phyloP scores from a whole-genome alignment of 2,797 vertebrate species.

The Sardinella longiceps region DNA sequence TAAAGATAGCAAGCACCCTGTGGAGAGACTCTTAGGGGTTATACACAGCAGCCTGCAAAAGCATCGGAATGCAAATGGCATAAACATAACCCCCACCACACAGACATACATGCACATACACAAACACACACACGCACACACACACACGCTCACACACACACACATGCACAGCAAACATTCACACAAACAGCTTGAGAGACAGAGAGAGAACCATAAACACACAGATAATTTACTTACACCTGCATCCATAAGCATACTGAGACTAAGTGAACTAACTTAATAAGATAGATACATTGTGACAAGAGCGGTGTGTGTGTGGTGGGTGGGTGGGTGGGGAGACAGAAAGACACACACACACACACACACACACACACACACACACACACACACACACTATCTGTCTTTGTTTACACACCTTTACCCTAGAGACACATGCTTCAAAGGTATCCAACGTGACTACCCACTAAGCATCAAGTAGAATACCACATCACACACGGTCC shows the following conservation, averaged over 20 bases:
- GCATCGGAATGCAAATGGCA: neutral
- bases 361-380: too few species aligned
- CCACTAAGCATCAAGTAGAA: neutral
- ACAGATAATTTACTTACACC: neutral
- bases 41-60: neutral
- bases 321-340: neutral
- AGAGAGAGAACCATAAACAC: too few species aligned
- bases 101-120: neutral
- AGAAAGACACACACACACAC: neutral
- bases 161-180: neutral
- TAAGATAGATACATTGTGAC: too few species aligned
- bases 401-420: neutral
- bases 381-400: neutral
- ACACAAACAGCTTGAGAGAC: too few species aligned
- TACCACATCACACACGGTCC: neutral
- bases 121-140: neutral
- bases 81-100: neutral
- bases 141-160: neutral
- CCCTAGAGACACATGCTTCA: neutral
- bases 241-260: neutral
- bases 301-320: too few species aligned
- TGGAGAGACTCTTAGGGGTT: neutral
- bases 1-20: neutral
- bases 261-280: neutral
- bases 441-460: neutral